Conservation (phyloP, 2,797 vertebrate species). For the Euphonia xanthogaster region DNA sequence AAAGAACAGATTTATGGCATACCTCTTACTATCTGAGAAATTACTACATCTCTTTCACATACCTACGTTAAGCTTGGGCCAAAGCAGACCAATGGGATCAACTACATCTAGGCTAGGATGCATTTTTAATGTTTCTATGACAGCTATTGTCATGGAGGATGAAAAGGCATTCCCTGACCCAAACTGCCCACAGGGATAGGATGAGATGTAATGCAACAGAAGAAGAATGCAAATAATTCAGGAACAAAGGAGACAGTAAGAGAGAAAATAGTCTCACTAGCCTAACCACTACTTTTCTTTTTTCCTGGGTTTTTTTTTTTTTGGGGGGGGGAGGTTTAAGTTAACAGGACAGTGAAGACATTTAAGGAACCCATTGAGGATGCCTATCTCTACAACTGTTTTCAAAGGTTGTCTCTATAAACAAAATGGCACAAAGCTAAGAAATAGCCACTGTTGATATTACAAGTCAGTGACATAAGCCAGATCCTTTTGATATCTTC, state of each 20-base stretch:
- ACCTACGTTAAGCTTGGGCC: not conserved
- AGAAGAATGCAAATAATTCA: not conserved
- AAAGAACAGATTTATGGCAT: not conserved
- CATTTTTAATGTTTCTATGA: not conserved
- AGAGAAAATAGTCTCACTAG: not conserved
- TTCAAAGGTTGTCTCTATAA: not conserved
- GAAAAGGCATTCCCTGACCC: not conserved
- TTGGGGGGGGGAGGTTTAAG: not conserved
- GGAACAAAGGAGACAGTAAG: not conserved
- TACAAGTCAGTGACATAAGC: not conserved
- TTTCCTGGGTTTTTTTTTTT: not conserved
- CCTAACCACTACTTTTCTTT: not conserved
- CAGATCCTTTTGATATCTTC: not conserved
- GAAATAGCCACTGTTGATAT: not conserved
- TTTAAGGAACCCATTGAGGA: not conserved
- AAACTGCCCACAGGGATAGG: not conserved
- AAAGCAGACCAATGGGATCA: not conserved
- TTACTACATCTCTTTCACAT: not conserved
- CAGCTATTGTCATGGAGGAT: not conserved
- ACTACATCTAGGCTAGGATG: not conserved
- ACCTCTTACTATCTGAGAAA: not conserved
- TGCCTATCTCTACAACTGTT: not conserved
- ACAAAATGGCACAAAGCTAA: not conserved
- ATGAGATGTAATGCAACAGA: not conserved
- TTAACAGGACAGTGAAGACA: not conserved